A percentile compares a stretch with the other conserved stretches of the same genome.
phyloP scores from a whole-genome alignment of 2,888 invertebrate species.

The Drymonia ruficornis region DNA sequence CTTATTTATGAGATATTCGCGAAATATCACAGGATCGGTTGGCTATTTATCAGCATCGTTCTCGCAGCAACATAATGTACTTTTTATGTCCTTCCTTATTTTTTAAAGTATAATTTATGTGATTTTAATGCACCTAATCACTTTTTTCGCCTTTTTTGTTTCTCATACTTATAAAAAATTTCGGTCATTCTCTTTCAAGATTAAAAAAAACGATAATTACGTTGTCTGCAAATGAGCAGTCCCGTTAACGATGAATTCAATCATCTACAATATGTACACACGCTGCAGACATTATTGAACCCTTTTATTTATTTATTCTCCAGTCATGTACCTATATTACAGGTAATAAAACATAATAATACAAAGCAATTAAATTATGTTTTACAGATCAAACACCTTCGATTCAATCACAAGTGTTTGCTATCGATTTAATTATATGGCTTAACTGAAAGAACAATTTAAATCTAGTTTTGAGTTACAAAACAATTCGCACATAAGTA shows the following conservation, averaged over 20 bases:
- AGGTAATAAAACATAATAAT: slow-evolving; percentile 7
- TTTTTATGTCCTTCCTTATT: slow-evolving; percentile 63
- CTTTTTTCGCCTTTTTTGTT: slow-evolving; percentile 53
- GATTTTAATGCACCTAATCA: slow-evolving; percentile 62
- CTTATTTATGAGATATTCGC: not conserved
- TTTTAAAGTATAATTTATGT: slow-evolving; percentile 63
- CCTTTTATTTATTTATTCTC: slow-evolving; percentile 16
- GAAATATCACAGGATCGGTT: slow-evolving; percentile 15
- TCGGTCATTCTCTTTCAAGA: slow-evolving; percentile 35
- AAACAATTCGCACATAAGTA: too few relatives aligned
- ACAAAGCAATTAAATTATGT: slow-evolving; percentile 11
- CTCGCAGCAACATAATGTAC: slow-evolving; percentile 60
- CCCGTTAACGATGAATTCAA: slow-evolving; percentile 41
- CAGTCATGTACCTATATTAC: slow-evolving; percentile 1
- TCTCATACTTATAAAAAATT: slow-evolving; percentile 45
- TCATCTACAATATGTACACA: slow-evolving; percentile 19
- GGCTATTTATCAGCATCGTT: slow-evolving; percentile 57
- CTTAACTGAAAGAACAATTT: too few relatives aligned
- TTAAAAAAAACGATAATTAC: slow-evolving; percentile 40
- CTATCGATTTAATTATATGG: not conserved
- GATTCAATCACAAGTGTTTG: slow-evolving; percentile 3
- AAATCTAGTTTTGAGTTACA: too few relatives aligned
- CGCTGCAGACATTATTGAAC: slow-evolving; percentile 11
- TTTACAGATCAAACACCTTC: slow-evolving; percentile 9
- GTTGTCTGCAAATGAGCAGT: slow-evolving; percentile 35